Evolutionary conservation across 2,888 invertebrate genomes (phyloP).

Genomic region (Cryptus armator): DNA sequence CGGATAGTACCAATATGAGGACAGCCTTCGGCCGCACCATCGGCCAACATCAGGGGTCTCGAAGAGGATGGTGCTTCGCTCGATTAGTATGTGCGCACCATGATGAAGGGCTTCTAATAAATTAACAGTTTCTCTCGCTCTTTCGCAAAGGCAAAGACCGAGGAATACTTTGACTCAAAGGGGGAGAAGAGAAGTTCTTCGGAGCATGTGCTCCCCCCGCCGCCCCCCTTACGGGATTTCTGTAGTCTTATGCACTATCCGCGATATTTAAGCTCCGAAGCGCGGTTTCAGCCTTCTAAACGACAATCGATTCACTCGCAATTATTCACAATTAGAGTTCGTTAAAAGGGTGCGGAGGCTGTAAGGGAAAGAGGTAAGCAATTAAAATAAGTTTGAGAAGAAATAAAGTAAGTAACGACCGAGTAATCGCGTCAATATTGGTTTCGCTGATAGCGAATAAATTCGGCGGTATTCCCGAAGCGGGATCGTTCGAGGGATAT

Average conservation of each 20-base stretch:
- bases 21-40: conserved; percentile 45
- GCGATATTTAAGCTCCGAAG: conserved; percentile 1
- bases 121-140: conserved; percentile 54
- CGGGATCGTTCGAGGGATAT: conserved; percentile 8
- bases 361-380: no score
- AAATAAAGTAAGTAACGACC: conserved; percentile 16
- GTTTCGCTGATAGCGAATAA: conserved; percentile 62
- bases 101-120: conserved; percentile 69
- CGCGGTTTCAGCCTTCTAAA: conserved; percentile 20
- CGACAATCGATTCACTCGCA: conserved; percentile 45
- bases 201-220: conserved; percentile 10
- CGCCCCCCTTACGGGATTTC: not conserved
- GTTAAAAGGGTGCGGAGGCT: not conserved
- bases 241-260: not conserved
- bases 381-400: no score
- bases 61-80: conserved; percentile 70
- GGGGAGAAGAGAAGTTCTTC: conserved; percentile 54
- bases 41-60: conserved; percentile 48
- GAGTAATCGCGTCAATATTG: conserved; percentile 68
- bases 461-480: conserved; percentile 42
- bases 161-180: conserved; percentile 34
- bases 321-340: conserved; percentile 23
- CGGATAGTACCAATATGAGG: conserved; percentile 35
- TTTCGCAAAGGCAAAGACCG: conserved; percentile 22
- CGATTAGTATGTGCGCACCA: conserved; percentile 75